These are phyloP conservation scores for Rhadinocentrus ornatus DNA, from an alignment of 2,797 vertebrate species.

Conservation along the genomic window DNA sequence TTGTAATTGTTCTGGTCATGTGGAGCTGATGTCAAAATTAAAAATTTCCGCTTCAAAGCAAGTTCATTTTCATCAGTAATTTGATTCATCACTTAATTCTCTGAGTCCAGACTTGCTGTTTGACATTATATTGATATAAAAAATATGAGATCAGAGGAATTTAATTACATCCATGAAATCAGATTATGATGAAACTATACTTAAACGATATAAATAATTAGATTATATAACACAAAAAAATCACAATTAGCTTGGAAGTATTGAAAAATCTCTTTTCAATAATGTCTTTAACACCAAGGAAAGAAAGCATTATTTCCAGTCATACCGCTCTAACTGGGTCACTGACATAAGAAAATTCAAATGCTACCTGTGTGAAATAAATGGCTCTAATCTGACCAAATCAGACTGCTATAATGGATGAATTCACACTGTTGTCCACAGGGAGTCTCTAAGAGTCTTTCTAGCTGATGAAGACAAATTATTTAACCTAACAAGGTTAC, in stretches of 20 bases:
- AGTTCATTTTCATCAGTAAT: neutral
- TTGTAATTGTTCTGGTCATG: neutral
- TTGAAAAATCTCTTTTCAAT: neutral
- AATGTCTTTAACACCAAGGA: neutral
- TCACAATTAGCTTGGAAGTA: neutral
- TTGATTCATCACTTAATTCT: neutral
- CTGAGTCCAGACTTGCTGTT: neutral
- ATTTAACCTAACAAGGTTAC: conserved; percentile 56
- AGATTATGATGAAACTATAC: neutral
- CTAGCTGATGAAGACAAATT: conserved; percentile 61
- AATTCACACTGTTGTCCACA: conserved; percentile 4
- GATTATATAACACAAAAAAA: neutral
- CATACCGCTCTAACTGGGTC: conserved; percentile 27
- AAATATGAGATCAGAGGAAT: neutral
- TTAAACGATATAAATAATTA: neutral
- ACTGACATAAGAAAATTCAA: conserved; percentile 10
- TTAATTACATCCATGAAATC: neutral
- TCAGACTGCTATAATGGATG: conserved; percentile 48
- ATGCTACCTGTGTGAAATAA: conserved; percentile 29
- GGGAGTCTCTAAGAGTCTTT: conserved; percentile 35
- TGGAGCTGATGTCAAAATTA: neutral
- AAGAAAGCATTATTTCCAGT: neutral
- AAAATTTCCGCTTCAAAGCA: neutral
- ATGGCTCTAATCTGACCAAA: conserved; percentile 26
- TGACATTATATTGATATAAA: neutral